phyloP scores from a whole-genome alignment of 2,113 vertebrate species.

The Phaetusa simplex region DNA sequence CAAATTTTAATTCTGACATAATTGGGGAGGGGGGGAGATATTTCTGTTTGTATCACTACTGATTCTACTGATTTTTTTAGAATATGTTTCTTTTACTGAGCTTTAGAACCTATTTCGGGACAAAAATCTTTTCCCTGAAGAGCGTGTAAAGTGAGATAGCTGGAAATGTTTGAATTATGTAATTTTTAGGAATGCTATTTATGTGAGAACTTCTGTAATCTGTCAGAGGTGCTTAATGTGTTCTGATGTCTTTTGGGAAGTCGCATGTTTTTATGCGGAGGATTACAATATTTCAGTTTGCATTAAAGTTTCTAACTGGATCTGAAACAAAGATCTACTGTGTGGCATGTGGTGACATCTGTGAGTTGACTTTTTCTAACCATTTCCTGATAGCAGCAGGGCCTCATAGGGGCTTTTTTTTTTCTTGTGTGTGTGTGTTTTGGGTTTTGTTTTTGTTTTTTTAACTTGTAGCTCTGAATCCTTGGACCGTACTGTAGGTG shows the following conservation, averaged over 20 bases:
- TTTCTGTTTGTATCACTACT: background rate
- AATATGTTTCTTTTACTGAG: background rate
- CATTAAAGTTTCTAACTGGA: background rate
- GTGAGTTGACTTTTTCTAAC: background rate
- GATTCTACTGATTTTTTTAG: background rate
- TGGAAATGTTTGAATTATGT: background rate
- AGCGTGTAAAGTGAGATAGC: background rate
- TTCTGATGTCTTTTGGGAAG: background rate
- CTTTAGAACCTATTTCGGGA: background rate
- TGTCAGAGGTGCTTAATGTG: background rate
- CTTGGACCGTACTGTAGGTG: background rate
- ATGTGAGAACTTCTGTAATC: background rate
- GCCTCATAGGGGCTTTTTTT: background rate
- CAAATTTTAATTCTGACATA: background rate
- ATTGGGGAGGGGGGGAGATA: background rate
- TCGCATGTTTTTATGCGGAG: background rate
- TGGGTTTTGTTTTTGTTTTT: background rate
- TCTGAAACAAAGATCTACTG: background rate
- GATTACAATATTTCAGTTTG: background rate
- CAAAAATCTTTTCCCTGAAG: background rate
- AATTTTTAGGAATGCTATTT: background rate
- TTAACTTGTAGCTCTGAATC: background rate
- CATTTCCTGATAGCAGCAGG: background rate
- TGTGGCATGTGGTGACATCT: background rate
- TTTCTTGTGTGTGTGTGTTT: background rate